phyloP scores from a whole-genome alignment of 92 coral and sea anemone genomes.

The Porites evermanni region DNA sequence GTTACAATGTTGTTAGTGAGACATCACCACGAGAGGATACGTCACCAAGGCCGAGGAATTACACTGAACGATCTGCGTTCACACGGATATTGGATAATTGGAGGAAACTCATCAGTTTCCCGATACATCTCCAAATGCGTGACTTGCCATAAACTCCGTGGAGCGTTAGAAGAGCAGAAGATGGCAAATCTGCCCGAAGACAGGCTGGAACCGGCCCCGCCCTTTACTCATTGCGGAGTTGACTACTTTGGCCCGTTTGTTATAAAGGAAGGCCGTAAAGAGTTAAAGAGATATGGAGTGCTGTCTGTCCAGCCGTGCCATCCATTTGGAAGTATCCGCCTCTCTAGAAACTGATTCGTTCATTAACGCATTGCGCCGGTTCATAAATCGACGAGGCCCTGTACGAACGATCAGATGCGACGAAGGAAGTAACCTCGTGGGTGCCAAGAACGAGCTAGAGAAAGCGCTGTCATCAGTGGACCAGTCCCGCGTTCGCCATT shows the following conservation, averaged over 20 bases:
- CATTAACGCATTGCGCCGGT: constrained; percentile 48
- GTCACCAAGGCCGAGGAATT: constrained; percentile 43
- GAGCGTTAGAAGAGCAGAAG: constrained; percentile 15
- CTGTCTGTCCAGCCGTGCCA: neutral
- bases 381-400: constrained; percentile 37
- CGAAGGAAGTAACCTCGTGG: constrained; percentile 34
- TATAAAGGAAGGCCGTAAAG: constrained; percentile 40
- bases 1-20: constrained; percentile 12
- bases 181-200: constrained; percentile 46
- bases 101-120: constrained; percentile 30
- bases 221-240: constrained; percentile 35
- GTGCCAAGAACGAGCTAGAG: constrained; percentile 26
- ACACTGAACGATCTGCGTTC: constrained; percentile 24
- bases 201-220: constrained; percentile 42
- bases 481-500: constrained; percentile 1
- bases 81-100: constrained; percentile 29
- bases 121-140: constrained; percentile 39
- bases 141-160: constrained; percentile 32
- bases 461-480: constrained; percentile 22
- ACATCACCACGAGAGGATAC: neutral
- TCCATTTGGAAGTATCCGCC: constrained; percentile 29
- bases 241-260: constrained; percentile 30
- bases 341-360: constrained; percentile 32
- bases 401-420: constrained; percentile 22
- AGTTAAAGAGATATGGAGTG: constrained; percentile 41